Evolutionary conservation across 2,888 invertebrate species (phyloP).

Genomic region (Trissonchulus latispiculum): DNA sequence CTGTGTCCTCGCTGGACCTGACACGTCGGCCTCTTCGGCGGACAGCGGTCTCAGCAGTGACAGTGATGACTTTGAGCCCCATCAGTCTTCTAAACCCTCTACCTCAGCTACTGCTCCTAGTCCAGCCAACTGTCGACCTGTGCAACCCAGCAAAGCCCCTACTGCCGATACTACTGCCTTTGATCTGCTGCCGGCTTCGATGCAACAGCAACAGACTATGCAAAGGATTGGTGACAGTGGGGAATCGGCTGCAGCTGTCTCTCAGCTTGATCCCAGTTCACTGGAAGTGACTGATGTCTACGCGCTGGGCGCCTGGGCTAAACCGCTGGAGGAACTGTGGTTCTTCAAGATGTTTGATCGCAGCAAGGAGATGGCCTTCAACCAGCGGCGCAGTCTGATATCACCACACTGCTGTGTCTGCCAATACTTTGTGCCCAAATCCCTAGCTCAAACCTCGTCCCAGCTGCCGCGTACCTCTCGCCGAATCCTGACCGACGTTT

Average conservation of each 20-base stretch:
- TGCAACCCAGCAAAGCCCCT: not conserved
- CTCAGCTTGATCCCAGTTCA: no score
- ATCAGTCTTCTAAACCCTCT: not conserved
- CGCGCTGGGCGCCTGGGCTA: constrained; percentile 37
- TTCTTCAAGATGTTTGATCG: constrained; percentile 35
- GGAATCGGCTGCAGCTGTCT: not conserved
- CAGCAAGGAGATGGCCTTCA: constrained; percentile 49
- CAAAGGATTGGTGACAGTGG: no score
- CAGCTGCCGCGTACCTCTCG: constrained; percentile 5
- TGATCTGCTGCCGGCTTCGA: not conserved
- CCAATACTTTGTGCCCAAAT: constrained; percentile 47
- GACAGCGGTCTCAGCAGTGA: not conserved
- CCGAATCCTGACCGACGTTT: constrained; percentile 22
- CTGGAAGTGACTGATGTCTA: not conserved
- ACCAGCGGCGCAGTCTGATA: constrained; percentile 49
- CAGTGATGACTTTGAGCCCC: not conserved
- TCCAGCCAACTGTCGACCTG: not conserved
- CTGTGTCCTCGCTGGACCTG: no score
- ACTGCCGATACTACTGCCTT: not conserved
- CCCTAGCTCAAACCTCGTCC: not conserved
- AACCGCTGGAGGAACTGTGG: constrained; percentile 46
- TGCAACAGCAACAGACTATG: not conserved
- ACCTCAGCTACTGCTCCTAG: not conserved
- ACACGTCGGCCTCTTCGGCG: no score
- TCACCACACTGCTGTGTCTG: constrained; percentile 57